Conservation (phyloP, 2,888 invertebrate species). For the Rhopalosiphum nymphaeae region DNA sequence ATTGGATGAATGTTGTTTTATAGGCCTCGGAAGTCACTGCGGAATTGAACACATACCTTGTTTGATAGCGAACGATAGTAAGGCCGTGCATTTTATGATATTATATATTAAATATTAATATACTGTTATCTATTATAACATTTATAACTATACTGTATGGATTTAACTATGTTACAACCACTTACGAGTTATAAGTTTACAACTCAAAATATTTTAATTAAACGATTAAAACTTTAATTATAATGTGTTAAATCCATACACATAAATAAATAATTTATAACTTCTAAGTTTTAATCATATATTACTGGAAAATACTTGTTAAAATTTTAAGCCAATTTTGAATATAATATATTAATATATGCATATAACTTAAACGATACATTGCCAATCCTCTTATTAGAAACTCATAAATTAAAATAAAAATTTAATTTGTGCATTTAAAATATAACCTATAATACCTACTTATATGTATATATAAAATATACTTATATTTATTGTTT, state of each 20-base stretch:
- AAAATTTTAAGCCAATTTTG: background rate
- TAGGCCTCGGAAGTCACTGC: constrained; percentile 57
- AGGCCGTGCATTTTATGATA: background rate
- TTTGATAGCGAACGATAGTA: constrained; percentile 60
- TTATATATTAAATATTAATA: background rate
- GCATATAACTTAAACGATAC: background rate
- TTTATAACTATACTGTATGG: background rate
- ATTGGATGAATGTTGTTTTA: too few relatives aligned
- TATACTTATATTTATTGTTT: background rate
- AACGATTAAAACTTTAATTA: background rate
- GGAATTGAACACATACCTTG: constrained; percentile 66
- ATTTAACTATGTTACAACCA: background rate
- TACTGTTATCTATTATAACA: background rate
- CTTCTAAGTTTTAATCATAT: background rate
- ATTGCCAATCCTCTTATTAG: background rate
- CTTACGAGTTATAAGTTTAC: too few relatives aligned
- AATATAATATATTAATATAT: background rate
- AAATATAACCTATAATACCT: background rate
- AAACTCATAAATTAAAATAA: background rate
- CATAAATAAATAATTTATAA: background rate
- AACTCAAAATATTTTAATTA: background rate
- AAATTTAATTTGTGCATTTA: background rate
- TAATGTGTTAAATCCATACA: background rate
- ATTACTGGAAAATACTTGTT: background rate
- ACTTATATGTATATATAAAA: too few relatives aligned